A percentile compares a stretch with the other conserved stretches of the same genome.
Conservation (phyloP, 2,888 invertebrate genomes). For the Deilephila porcellus region DNA sequence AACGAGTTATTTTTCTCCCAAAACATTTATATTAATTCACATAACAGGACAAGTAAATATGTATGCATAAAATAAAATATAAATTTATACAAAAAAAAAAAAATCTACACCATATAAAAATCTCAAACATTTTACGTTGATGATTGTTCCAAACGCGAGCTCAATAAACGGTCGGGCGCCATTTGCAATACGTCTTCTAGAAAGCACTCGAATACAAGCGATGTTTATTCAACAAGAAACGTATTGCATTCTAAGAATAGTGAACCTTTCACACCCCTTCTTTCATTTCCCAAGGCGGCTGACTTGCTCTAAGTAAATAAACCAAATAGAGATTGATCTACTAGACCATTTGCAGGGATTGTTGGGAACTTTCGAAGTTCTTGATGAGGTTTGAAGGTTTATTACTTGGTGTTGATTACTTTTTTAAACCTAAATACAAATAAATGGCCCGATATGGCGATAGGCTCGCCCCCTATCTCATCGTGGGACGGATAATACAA, state of each 20-base stretch:
- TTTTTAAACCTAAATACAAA: no score
- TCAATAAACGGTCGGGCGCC: background rate
- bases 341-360: background rate
- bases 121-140: background rate
- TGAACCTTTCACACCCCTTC: constrained; percentile 31
- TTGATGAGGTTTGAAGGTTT: no score
- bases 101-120: background rate
- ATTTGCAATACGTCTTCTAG: constrained; percentile 12
- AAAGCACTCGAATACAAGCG: constrained; percentile 28
- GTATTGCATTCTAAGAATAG: constrained; percentile 32
- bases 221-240: constrained; percentile 33
- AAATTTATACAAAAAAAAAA: no score
- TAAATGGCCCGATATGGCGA: no score
- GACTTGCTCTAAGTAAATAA: constrained; percentile 35
- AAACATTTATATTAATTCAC: no score
- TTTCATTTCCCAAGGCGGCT: constrained; percentile 40
- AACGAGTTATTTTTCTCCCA: no score
- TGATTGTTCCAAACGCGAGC: background rate
- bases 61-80: no score
- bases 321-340: constrained; percentile 26
- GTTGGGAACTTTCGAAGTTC: no score
- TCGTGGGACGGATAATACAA: no score
- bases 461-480: no score
- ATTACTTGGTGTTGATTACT: no score
- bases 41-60: no score